Evolutionary conservation across 2,888 invertebrate genomes (phyloP).

Genomic region (Drosophila demipolita): DNA sequence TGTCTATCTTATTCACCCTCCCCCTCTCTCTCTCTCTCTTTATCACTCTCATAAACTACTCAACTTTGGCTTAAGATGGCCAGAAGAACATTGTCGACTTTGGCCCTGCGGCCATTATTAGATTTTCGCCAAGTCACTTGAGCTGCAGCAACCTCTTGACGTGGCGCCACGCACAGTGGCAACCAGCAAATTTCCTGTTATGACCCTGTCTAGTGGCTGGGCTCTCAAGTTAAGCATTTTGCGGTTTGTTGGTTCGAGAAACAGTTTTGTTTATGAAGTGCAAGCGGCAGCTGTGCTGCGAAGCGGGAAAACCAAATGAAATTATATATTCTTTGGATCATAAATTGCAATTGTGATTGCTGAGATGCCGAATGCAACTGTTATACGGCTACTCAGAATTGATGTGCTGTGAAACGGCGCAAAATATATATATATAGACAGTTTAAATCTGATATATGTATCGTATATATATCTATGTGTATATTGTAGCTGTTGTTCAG

Average conservation of each 20-base stretch:
- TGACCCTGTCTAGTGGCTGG: slow-evolving; percentile 24
- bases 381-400: slow-evolving; percentile 20
- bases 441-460: slow-evolving; percentile 6
- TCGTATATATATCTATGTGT: slow-evolving; percentile 17
- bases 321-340: slow-evolving; percentile 29
- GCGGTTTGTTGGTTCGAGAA: slow-evolving; percentile 74
- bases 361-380: slow-evolving; percentile 17
- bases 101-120: slow-evolving; percentile 64
- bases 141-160: neutral
- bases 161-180: slow-evolving; percentile 24
- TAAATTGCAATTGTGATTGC: slow-evolving; percentile 44
- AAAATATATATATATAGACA: slow-evolving; percentile 1
- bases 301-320: slow-evolving; percentile 42
- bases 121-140: slow-evolving; percentile 72
- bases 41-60: slow-evolving; percentile 55
- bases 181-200: slow-evolving; percentile 48
- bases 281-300: slow-evolving; percentile 28
- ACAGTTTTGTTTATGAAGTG: slow-evolving; percentile 60
- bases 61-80: slow-evolving; percentile 48
- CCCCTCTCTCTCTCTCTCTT: slow-evolving; percentile 20
- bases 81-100: slow-evolving; percentile 26
- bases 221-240: slow-evolving; percentile 62
- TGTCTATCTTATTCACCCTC: slow-evolving; percentile 3
- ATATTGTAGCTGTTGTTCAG: slow-evolving; percentile 25
- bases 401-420: slow-evolving; percentile 42